A percentile compares a stretch with the other conserved stretches of the same genome.
Conservation (phyloP, 2,888 invertebrate species). For the Rotaria macrura region DNA sequence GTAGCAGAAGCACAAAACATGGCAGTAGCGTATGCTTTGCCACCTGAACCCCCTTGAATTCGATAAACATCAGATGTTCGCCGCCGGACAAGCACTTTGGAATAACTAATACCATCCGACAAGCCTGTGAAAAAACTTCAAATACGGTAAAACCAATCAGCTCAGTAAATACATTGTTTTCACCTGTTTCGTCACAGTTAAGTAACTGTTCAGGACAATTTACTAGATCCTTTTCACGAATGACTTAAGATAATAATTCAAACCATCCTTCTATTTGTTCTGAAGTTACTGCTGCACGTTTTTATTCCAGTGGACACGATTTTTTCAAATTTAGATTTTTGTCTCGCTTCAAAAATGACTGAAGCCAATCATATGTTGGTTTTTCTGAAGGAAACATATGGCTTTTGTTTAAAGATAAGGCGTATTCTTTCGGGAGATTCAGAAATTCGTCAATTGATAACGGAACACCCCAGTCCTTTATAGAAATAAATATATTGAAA, state of each 20-base stretch:
- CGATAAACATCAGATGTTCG: neutral
- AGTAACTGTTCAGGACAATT: neutral
- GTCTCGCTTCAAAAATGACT: neutral
- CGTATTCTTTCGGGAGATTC: neutral
- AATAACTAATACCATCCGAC: neutral
- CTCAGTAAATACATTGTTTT: neutral
- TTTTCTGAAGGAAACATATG: neutral
- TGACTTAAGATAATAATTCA: neutral
- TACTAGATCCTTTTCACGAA: neutral
- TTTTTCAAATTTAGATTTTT: neutral
- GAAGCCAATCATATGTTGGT: neutral
- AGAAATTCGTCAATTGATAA: neutral
- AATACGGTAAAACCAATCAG: too few species aligned
- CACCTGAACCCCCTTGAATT: neutral
- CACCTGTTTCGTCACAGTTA: neutral
- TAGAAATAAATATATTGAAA: too few species aligned
- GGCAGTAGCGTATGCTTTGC: neutral
- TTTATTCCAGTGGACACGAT: neutral
- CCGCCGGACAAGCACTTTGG: neutral
- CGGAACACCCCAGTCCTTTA: neutral
- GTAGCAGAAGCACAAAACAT: neutral
- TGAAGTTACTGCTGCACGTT: neutral
- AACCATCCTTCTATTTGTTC: neutral
- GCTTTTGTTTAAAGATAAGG: neutral
- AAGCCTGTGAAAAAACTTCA: neutral